phyloP scores from a whole-genome alignment of 2,888 invertebrate genomes.

The Meiosimyza decipiens region DNA sequence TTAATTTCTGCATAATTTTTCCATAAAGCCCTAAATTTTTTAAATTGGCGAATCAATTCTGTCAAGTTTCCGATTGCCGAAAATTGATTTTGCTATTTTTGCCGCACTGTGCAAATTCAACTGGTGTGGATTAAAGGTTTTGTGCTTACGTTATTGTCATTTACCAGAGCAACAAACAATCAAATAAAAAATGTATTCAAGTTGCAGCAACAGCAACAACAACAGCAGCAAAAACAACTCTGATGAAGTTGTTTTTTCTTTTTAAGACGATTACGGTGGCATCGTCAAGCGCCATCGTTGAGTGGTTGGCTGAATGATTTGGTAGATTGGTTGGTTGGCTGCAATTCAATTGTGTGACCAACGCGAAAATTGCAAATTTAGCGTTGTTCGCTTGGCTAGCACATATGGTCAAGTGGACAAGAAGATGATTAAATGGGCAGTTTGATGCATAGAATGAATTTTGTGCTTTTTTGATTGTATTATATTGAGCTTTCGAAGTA shows the following conservation, averaged over 20 bases:
- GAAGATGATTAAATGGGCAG: background rate
- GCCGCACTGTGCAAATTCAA: background rate
- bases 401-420: slow-evolving; percentile 10
- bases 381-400: background rate
- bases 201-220: slow-evolving; percentile 2
- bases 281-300: too few relatives aligned
- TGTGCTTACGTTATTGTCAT: background rate
- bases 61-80: too few relatives aligned
- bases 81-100: too few relatives aligned
- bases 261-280: slow-evolving; percentile 16
- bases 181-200: slow-evolving; percentile 10
- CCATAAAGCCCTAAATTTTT: too few relatives aligned
- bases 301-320: too few relatives aligned
- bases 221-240: too few relatives aligned
- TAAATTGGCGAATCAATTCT: too few relatives aligned
- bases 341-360: too few relatives aligned
- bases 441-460: slow-evolving; percentile 29
- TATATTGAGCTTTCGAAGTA: too few relatives aligned
- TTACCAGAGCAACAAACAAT: slow-evolving; percentile 16
- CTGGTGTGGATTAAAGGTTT: background rate
- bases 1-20: too few relatives aligned
- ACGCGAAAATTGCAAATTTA: too few relatives aligned
- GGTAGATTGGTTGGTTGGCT: too few relatives aligned
- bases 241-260: slow-evolving; percentile 8
- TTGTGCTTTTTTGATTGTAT: slow-evolving; percentile 35